A percentile compares a stretch with the other conserved stretches of the same genome.
phyloP scores from a whole-genome alignment of 2,888 invertebrate species.

The Agonopterix alstromeriana region DNA sequence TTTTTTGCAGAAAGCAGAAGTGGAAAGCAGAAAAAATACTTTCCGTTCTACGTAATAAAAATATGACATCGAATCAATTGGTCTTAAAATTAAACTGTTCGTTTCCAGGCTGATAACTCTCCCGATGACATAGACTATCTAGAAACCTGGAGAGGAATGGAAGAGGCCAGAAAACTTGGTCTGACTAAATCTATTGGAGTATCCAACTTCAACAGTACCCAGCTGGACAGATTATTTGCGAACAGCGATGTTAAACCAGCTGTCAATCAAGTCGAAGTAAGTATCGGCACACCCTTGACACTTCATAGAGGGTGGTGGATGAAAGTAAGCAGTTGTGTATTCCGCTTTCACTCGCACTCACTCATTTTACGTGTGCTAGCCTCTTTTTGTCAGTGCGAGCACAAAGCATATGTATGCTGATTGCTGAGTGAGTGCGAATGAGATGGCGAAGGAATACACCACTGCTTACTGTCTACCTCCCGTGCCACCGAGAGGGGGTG shows the following conservation, averaged over 20 bases:
- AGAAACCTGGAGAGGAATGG: conserved; percentile 87
- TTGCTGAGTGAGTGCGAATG: no score
- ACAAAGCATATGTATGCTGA: no score
- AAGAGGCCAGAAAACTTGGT: conserved; percentile 79
- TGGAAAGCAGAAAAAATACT: no score
- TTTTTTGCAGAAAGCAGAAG: no score
- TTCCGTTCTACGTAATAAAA: no score
- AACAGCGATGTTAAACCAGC: conserved; percentile 76
- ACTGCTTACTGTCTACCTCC: no score
- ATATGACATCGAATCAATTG: not conserved
- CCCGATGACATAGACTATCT: conserved; percentile 79
- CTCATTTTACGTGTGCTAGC: no score
- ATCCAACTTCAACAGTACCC: conserved; percentile 86
- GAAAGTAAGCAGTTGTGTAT: no score
- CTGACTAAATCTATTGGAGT: conserved; percentile 83
- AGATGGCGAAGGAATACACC: no score
- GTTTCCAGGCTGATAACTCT: conserved; percentile 37
- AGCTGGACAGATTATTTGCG: conserved; percentile 79
- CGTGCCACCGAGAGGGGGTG: no score
- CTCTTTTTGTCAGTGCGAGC: no score
- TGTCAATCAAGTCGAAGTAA: conserved; percentile 74
- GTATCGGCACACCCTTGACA: not conserved
- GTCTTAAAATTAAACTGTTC: not conserved
- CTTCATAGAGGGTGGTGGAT: not conserved
- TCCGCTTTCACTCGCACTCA: no score